Evolutionary conservation across 2,888 invertebrate genomes (phyloP), one percentile per base, ranked within the genome.

Genomic region (Synergus japonicus): DNA sequence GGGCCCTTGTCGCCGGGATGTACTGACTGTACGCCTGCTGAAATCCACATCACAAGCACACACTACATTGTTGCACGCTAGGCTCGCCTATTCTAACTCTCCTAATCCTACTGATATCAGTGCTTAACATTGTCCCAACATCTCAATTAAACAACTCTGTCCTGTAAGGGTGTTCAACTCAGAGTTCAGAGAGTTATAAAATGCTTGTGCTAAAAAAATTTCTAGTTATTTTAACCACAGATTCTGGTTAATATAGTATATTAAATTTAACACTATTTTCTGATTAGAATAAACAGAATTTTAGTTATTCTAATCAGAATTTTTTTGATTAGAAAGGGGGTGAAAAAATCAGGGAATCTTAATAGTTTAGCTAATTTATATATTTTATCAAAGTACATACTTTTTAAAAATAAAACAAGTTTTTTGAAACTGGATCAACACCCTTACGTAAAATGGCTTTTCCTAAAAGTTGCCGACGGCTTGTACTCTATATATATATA

Each of bases 21-120:
- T 97, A 97, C 93, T 97, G 97, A 90, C 96, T 96, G 93, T 96
- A 96, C 87, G 96, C 96, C 95, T 96, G 95, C 94, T 96, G 94
- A 91, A 93, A 93, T 92, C 89, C 91, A 91, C 91, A 91, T 88
- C 91, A 92, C 91, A 92, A 92, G 90, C 92, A 90, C 90, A 91
- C 91, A 91, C 91, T 91, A 91, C 91, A 91, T 91, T 91, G 91
- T 91, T 91, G 90, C 90, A 91, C 91, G 87, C 90, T 87, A 90
- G 88, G 84, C 88, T 88, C 86, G 82, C 89, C 90, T 90, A 90
- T 78, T 84, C 87, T 88, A 87, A 82, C 80, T 79, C 79, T 79
- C 78, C 83, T 83, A 85, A 81, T 65, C 81, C 84, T 82, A 84
- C 60, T 58, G 49, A 73, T 73, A 54, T 73, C n/a, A 73, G n/a